Conservation (phyloP, 2,797 vertebrate genomes). For the Serranus cabrilla region DNA sequence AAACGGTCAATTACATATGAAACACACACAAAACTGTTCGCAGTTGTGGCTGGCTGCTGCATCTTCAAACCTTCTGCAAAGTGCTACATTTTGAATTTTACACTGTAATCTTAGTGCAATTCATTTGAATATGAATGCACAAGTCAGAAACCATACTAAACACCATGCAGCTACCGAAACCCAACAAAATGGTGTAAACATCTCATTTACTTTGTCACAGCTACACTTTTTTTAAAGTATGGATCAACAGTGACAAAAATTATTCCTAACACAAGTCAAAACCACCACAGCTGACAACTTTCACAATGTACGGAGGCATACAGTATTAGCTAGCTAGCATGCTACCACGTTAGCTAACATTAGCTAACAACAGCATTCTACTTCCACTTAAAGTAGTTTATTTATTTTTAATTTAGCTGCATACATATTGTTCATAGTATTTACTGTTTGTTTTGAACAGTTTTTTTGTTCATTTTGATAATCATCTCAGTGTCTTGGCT, state of each 20-base stretch:
- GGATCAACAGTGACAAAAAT: neutral
- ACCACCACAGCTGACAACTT: too few species aligned
- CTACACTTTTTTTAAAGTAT: neutral
- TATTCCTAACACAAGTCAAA: too few species aligned
- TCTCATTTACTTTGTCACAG: neutral
- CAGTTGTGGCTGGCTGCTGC: neutral
- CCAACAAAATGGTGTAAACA: neutral
- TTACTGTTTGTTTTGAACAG: too few species aligned
- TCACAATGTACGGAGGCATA: too few species aligned
- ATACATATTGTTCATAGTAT: too few species aligned
- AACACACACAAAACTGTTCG: neutral
- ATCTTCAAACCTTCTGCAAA: slow-evolving; percentile 3
- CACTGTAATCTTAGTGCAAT: neutral
- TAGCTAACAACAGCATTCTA: too few species aligned
- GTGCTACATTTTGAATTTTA: neutral
- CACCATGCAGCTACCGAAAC: neutral
- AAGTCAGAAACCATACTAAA: neutral
- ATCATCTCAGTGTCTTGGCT: too few species aligned
- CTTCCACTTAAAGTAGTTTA: too few species aligned
- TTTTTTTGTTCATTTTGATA: too few species aligned
- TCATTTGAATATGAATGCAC: neutral
- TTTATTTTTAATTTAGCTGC: too few species aligned
- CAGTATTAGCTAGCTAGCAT: too few species aligned
- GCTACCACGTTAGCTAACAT: too few species aligned
- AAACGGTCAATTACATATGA: slow-evolving; percentile 3